Evolutionary conservation across 2,113 vertebrate species (phyloP).

Genomic region (Helogale parvula): DNA sequence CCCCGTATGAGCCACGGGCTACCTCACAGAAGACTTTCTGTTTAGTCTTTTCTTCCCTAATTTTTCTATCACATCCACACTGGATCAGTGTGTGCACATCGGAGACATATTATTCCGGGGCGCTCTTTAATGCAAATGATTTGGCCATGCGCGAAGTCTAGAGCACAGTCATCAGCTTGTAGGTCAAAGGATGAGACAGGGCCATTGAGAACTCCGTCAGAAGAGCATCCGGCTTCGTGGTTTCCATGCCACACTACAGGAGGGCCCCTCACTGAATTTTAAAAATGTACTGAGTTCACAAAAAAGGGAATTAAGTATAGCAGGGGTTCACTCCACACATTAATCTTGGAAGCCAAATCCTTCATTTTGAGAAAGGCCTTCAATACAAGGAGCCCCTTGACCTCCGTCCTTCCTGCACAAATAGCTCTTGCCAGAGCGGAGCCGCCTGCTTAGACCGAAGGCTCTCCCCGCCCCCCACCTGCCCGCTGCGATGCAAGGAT

Average conservation of each 20-base stretch:
- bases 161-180: background rate
- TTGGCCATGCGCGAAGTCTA: background rate
- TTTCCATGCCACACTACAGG: constrained; percentile 81
- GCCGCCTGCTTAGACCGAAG: background rate
- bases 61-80: background rate
- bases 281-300: constrained; percentile 86
- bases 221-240: constrained; percentile 68
- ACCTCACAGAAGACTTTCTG: background rate
- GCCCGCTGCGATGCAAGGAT: constrained; percentile 31
- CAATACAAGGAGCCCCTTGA: constrained; percentile 70
- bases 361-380: constrained; percentile 78
- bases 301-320: constrained; percentile 87
- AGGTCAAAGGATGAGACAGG: constrained; percentile 63
- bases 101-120: background rate
- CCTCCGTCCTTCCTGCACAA: constrained; percentile 59
- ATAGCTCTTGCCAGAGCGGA: constrained; percentile 55
- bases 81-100: constrained; percentile 47
- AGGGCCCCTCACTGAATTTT: constrained; percentile 83
- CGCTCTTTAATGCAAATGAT: constrained; percentile 37
- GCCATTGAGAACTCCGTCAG: constrained; percentile 55
- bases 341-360: constrained; percentile 82
- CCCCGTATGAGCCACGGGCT: background rate
- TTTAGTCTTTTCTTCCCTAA: background rate
- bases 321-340: constrained; percentile 82
- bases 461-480: background rate